Percentiles rank a stretch among this genome's conserved stretches.
These are phyloP conservation scores for Mustela nigripes DNA, from an alignment of 2,113 vertebrate species.

Conservation along the genomic window DNA sequence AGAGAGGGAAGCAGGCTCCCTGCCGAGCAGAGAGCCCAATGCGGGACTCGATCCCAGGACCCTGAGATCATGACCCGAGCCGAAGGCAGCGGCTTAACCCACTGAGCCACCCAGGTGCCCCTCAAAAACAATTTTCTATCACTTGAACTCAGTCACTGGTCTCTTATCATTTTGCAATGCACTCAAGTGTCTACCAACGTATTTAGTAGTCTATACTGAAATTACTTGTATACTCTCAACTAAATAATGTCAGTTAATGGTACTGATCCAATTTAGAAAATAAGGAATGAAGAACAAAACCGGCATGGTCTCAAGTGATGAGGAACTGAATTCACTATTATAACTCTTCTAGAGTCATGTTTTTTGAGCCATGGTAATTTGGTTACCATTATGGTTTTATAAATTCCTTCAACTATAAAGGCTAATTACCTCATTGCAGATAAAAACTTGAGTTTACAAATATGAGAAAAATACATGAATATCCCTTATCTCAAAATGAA, in stretches of 20 bases:
- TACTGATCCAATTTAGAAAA: not conserved
- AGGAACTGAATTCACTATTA: not conserved
- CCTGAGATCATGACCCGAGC: no score
- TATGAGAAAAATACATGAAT: not conserved
- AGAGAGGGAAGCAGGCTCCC: no score
- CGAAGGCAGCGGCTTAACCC: no score
- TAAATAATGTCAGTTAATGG: not conserved
- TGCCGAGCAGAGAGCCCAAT: no score
- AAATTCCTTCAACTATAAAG: not conserved
- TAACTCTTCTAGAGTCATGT: not conserved
- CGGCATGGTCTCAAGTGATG: not conserved
- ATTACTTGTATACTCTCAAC: not conserved
- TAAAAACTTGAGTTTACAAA: not conserved
- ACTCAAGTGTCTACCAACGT: not conserved
- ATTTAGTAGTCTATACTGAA: not conserved
- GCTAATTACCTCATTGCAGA: not conserved
- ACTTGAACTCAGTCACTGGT: not conserved
- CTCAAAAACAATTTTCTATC: not conserved
- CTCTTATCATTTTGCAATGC: not conserved
- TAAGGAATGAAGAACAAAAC: not conserved
- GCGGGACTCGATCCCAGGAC: no score
- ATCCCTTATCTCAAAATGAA: not conserved
- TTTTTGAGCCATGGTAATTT: not conserved
- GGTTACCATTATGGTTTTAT: not conserved
- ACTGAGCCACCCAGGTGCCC: no score